Evolutionary conservation across 2,797 vertebrate genomes (phyloP), one percentile per base, ranked within the genome.

Genomic region (Neostethus bicornis): DNA sequence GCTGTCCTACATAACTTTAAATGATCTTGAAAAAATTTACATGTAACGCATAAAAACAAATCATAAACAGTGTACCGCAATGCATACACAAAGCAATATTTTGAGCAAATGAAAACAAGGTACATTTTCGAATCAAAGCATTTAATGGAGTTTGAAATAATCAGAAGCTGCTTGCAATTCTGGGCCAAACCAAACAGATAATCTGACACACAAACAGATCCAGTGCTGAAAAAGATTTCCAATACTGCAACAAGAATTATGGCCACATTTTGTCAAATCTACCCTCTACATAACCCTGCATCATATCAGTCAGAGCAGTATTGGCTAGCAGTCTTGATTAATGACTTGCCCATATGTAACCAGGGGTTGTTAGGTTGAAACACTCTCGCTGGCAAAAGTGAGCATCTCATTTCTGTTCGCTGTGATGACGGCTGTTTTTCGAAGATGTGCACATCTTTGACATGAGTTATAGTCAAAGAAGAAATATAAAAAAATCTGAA

Each of bases 131-230:
- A 85, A 92, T 95, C 91, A 95, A 94, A 94, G 92, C 85, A 66
- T 87, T 90, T 89, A 92, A 91, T 86, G 84, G 87, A n/a, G 83
- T 80, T 90, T 87, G 90, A 91, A 89, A 92, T 92, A 93, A 94
- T 89, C 87, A 92, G 92, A 92, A 93, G 92, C 92, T 91, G 84
- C 90, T 92, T 91, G 91, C 87, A 86, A 80, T 82, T 83, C 81
- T 76, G 85, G 91, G 91, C 93, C 93, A 94, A 94, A 92, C 87
- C 88, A 93, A 94, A 94, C 89, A 92, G 91, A 92, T 89, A 93
- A 94, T 94, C 89, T 92, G 91, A 92, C 92, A 93, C 91, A 91
- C 92, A 94, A 92, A 93, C 85, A 92, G 89, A 92, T 86, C 88
- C 87, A 87, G 74, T 14, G 85, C 77, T 75, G 81, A 89, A 87